phyloP scores from a whole-genome alignment of 2,113 vertebrate genomes.

The Limanda limanda region DNA sequence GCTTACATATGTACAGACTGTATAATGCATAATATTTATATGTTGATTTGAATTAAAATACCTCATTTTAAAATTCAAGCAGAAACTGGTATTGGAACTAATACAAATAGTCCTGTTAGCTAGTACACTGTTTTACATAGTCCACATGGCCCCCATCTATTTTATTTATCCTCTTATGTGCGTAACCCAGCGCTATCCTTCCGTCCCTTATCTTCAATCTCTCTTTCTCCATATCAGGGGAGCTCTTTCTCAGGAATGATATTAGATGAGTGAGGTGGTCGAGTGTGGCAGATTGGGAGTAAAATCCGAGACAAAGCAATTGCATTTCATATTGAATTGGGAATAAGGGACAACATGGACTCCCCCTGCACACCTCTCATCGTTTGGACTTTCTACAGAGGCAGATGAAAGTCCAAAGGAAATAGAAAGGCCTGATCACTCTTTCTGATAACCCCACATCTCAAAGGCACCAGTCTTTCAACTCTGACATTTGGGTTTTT shows the following conservation, averaged over 20 bases:
- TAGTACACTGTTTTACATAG: neutral
- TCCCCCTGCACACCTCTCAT: constrained; percentile 47
- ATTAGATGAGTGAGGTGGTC: constrained; percentile 74
- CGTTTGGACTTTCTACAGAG: constrained; percentile 58
- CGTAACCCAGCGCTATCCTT: constrained; percentile 1
- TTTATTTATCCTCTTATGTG: constrained; percentile 13
- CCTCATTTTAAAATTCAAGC: neutral
- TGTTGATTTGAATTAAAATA: neutral
- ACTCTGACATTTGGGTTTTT: neutral
- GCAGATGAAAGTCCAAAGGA: constrained; percentile 47
- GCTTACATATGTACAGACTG: neutral
- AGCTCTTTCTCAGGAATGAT: constrained; percentile 65
- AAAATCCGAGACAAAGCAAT: constrained; percentile 83
- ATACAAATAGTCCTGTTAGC: neutral
- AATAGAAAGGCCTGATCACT: constrained; percentile 57
- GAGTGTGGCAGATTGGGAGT: constrained; percentile 76
- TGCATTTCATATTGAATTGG: constrained; percentile 86
- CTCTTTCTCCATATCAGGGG: constrained; percentile 56
- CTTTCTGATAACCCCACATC: constrained; percentile 34
- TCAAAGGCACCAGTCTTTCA: constrained; percentile 30
- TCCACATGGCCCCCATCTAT: constrained; percentile 2
- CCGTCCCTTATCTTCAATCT: constrained; percentile 29
- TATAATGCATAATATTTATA: neutral
- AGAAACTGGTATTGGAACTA: neutral
- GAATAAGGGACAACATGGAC: constrained; percentile 80